Percentiles rank a stretch among this genome's conserved stretches.
These are phyloP conservation scores for Rhagoletis pomonella DNA, from an alignment of 1,140 invertebrate species.

Conservation along the genomic window DNA sequence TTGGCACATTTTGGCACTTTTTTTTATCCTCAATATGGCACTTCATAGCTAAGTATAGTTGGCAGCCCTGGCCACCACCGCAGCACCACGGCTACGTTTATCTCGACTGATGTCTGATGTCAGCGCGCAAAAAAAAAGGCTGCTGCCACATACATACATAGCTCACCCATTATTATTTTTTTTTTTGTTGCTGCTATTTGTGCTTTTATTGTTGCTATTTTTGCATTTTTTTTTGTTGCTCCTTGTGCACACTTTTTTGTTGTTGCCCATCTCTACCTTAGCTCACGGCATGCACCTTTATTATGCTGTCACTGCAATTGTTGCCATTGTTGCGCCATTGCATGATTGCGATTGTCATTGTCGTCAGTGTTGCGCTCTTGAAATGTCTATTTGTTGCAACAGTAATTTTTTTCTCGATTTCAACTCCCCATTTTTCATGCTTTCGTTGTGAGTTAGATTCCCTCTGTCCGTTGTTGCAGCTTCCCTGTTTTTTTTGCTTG, in stretches of 20 bases:
- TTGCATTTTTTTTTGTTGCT: background rate
- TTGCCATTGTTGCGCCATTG: slow-evolving; percentile 41
- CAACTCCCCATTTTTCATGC: background rate
- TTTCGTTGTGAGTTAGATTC: background rate
- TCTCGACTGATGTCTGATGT: background rate
- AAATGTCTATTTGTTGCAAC: background rate
- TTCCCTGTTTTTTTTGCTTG: background rate
- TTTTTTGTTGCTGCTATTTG: background rate
- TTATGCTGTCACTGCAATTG: slow-evolving; percentile 25
- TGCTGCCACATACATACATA: background rate
- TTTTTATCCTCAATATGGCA: no score
- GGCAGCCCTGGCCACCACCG: no score
- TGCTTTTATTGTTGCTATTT: background rate
- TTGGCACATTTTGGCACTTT: no score
- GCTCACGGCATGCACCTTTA: background rate
- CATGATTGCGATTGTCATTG: slow-evolving; percentile 47
- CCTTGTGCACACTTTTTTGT: background rate
- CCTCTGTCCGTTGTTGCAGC: background rate
- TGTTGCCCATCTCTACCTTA: slow-evolving; percentile 23
- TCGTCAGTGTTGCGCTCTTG: slow-evolving; percentile 46
- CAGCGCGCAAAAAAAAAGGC: no score
- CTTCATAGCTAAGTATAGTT: no score
- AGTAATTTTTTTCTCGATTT: slow-evolving; percentile 15
- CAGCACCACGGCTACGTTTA: background rate
- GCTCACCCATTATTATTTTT: background rate